Base-by-base conservation (phyloP, 2,888 invertebrate species). In the Herminia tarsipennalis region DNA sequence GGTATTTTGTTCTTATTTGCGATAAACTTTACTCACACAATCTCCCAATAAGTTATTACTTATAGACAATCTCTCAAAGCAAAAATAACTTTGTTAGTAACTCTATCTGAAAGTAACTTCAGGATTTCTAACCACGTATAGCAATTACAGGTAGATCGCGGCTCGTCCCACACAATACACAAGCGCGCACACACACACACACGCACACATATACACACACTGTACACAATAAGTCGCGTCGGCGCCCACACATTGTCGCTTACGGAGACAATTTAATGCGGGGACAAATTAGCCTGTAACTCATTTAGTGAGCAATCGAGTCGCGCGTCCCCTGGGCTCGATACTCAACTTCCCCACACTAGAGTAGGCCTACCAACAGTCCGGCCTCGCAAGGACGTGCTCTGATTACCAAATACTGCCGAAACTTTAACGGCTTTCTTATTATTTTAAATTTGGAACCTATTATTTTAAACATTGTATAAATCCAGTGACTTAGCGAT, bases 251-350 rank as follows among this genome's bases (percentile, higher is more conserved):
- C 39, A 37, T 27, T 41, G 40, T 34, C 14, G 49, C 42, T 42
- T 41, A 33, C 45, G 48, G 30, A 35, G 16, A 51, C 41, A 34
- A 49, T 63, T 49, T 51, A 45, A 63, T 49, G 41, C 17, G 46
- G 33, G 30, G 21, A 43, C 59, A 59, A 56, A 66, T 66, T 59
- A 63, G 50, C 33, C 27, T 40, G 38, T 59, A 47, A 51, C 50
- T 59, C 56, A 56, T 62, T 66, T 62, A 54, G 43, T 24, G 48
- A 42, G 40, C 56, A 63, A 66, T 66, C 52, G 38, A 49, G 45
- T 10, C 17, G 35, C 17, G 33, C 24, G 43, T 46, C 45, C 52
- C 48, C 18, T n/a, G 53, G n/a, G 29, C 27, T 21, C 29, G 40
- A 38, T 41, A 10, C 24, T 10, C 48, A 5, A 13, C 8, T 34